Evolutionary conservation across 2,113 vertebrate species (phyloP).

Genomic region (Sarotherodon lohbergeri): DNA sequence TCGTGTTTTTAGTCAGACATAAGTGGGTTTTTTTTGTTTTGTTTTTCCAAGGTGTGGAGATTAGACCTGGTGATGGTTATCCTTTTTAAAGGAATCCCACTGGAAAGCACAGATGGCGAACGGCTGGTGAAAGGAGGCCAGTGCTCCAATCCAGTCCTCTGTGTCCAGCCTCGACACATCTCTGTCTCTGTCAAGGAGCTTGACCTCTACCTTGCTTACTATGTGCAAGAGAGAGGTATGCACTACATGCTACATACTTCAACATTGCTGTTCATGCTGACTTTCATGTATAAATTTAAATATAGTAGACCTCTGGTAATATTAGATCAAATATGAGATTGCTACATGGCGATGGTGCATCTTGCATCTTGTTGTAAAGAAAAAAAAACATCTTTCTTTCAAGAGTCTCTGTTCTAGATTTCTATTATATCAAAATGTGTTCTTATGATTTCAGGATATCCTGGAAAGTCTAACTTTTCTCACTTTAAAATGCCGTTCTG

Average conservation of each 20-base stretch:
- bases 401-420: neutral
- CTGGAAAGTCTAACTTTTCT: neutral
- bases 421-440: neutral
- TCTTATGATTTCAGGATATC: neutral
- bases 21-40: neutral
- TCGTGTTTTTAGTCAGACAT: neutral
- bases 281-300: neutral
- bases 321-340: neutral
- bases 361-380: neutral
- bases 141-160: slow-evolving; percentile 89
- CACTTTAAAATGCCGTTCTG: neutral
- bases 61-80: slow-evolving; percentile 98
- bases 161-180: slow-evolving; percentile 97
- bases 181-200: slow-evolving; percentile 96
- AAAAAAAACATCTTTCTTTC: neutral
- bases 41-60: slow-evolving; percentile 80
- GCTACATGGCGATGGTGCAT: neutral
- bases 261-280: neutral
- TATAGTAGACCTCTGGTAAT: neutral
- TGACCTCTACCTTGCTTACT: slow-evolving; percentile 97
- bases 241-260: neutral
- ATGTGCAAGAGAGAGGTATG: slow-evolving; percentile 91
- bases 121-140: slow-evolving; percentile 89
- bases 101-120: slow-evolving; percentile 98
- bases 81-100: slow-evolving; percentile 96